Evolutionary conservation across 2,797 vertebrate species (phyloP).

Genomic region (Crypturellus tataupa): DNA sequence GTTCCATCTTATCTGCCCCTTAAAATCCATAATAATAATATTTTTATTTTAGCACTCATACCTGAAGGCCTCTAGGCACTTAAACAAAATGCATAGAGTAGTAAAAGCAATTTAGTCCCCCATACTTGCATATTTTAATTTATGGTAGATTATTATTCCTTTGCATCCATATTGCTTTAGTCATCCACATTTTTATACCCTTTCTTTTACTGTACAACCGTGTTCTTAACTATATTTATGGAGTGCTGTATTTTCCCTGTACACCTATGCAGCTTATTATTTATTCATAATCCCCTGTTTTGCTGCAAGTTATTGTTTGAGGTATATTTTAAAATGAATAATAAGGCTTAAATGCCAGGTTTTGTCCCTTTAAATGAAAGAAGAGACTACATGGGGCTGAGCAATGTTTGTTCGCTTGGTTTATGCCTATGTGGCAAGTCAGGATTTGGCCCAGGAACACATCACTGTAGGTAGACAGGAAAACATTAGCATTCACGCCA

Average conservation of each 20-base stretch:
- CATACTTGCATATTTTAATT: constrained; percentile 56
- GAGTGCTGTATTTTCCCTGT: constrained; percentile 51
- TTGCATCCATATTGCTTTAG: constrained; percentile 65
- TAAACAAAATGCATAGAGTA: constrained; percentile 58
- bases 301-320: constrained; percentile 19
- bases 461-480: neutral
- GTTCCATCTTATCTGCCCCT: constrained; percentile 48
- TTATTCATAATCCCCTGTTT: constrained; percentile 60
- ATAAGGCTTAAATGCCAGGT: neutral
- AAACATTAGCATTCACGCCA: neutral
- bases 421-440: neutral
- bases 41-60: constrained; percentile 59
- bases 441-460: neutral
- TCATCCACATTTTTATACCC: constrained; percentile 66
- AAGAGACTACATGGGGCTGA: neutral
- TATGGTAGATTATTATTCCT: constrained; percentile 55
- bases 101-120: constrained; percentile 68
- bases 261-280: constrained; percentile 45
- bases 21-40: constrained; percentile 67
- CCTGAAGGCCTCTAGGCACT: constrained; percentile 60
- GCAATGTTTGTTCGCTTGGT: neutral
- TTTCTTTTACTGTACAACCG: constrained; percentile 37
- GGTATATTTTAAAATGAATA: constrained; percentile 3
- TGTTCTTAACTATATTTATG: constrained; percentile 63
- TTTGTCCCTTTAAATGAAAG: neutral